A percentile compares a stretch with the other conserved stretches of the same genome.
phyloP scores from a whole-genome alignment of 2,797 vertebrate species.

The Trachops cirrhosus region DNA sequence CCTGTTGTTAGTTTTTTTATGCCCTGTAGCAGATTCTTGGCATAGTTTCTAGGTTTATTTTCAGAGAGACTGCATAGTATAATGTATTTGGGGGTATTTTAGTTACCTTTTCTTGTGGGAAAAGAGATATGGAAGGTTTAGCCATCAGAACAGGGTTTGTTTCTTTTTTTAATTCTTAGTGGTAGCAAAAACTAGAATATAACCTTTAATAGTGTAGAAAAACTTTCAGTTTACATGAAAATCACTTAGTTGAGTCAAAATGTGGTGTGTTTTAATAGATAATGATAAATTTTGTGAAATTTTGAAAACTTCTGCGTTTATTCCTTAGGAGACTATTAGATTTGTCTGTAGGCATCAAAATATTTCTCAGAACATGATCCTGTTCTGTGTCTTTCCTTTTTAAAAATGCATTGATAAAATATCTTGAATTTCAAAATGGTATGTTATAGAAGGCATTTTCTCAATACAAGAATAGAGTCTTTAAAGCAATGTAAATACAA shows the following conservation, averaged over 20 bases:
- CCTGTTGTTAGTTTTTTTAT: not conserved
- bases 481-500: not conserved
- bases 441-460: not conserved
- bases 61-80: not conserved
- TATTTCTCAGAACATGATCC: not conserved
- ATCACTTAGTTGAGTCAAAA: not conserved
- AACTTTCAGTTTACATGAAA: not conserved
- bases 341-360: not conserved
- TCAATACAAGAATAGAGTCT: not conserved
- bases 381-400: not conserved
- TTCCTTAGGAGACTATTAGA: not conserved
- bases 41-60: conserved; percentile 32
- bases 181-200: not conserved
- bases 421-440: not conserved
- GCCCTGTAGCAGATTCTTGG: not conserved
- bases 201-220: not conserved
- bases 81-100: conserved; percentile 23
- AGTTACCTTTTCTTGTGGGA: not conserved
- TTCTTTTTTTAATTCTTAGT: not conserved
- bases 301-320: not conserved
- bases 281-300: conserved; percentile 16
- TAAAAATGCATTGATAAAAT: not conserved
- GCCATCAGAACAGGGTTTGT: not conserved
- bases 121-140: not conserved
- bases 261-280: not conserved